Evolutionary conservation across 2,888 invertebrate genomes (phyloP).

Genomic region (Matsumyia berberina): DNA sequence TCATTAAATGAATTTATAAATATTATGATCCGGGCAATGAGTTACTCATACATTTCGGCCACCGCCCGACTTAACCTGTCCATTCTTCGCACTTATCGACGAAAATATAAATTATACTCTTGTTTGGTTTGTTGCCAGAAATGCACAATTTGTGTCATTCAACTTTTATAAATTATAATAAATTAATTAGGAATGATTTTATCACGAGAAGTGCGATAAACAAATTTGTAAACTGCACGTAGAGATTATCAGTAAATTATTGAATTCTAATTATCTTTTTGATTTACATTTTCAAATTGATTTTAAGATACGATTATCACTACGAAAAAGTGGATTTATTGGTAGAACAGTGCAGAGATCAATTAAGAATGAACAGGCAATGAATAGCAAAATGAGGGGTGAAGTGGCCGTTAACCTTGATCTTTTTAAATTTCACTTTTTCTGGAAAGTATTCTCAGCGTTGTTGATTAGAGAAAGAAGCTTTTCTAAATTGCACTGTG

Average conservation of each 20-base stretch:
- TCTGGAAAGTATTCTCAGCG: no score
- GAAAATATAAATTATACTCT: background rate
- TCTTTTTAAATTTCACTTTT: no score
- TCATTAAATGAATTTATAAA: background rate
- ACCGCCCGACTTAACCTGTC: background rate
- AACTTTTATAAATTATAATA: slow-evolving; percentile 5
- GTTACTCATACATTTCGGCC: background rate
- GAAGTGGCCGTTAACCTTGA: no score
- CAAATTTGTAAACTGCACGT: background rate
- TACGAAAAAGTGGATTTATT: no score
- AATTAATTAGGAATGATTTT: slow-evolving; percentile 12
- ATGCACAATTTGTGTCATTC: slow-evolving; percentile 1
- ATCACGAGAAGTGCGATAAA: background rate
- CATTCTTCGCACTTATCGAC: background rate
- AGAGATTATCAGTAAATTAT: background rate
- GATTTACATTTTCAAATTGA: background rate
- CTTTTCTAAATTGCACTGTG: no score
- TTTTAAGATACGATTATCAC: background rate
- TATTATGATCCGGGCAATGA: no score
- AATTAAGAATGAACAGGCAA: no score
- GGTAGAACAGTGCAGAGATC: no score
- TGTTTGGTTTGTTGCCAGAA: background rate
- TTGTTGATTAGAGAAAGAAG: no score
- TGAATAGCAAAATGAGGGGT: no score
- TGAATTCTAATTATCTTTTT: background rate